Base-by-base conservation (phyloP, 1,140 invertebrate species). In the Limonius californicus region DNA sequence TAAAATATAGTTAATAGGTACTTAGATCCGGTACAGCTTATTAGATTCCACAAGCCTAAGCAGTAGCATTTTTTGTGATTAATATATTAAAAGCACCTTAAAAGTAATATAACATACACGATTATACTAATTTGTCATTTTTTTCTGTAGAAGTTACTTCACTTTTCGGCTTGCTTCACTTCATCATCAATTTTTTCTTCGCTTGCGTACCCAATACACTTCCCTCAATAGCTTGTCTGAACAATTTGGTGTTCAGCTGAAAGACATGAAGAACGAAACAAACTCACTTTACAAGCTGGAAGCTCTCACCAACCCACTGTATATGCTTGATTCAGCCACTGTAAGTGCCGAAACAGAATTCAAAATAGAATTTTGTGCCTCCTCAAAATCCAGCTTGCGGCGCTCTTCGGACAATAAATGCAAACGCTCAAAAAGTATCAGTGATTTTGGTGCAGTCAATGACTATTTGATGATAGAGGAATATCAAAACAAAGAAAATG, bases 131-230 rank as follows among this genome's bases (percentile, higher is more conserved):
- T 50, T 50, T 54, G 6, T 2, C 19, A 19, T 59, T 63, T 74
- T 72, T 21, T 45, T 67, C 75, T 78, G 47, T 71, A 85, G 84
- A 75, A 89, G 87, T 73, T 89, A 85, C 68, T 90, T 87, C 69
- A 85, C 85, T 60, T 89, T 89, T 74, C 87, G 86, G 71, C 74
- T 89, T 23, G 87, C 87, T 8, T 89, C 87, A 1, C 73, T 89
- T 18, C 88, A 90, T 72, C 88, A 89, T 73, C 84, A 88, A 70
- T 87, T 90, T 72, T 90, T 87, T 77, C 78, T 88, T 63, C 86
- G 86, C 71, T 75, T 89, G 20, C 83, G 87, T 67, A 84, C 85
- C 11, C 87, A 89, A 72, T 82, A 86, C 27, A 86, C 85, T 23
- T 87, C 86, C 39, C 79, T 89, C 27, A 84, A 85, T 69, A 82